Conservation (phyloP, 2,888 invertebrate species). For the Agrotis exclamationis region DNA sequence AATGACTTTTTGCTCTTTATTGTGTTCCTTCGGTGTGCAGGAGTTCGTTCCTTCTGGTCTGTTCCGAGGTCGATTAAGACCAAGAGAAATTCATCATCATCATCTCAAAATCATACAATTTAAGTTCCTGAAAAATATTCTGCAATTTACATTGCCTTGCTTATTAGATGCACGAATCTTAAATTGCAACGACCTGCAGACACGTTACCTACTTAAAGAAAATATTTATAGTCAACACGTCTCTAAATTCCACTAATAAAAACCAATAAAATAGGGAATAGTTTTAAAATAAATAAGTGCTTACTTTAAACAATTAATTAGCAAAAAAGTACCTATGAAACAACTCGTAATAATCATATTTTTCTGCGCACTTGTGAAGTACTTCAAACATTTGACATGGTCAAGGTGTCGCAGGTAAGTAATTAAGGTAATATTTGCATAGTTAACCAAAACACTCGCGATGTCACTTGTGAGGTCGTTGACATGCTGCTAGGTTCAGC, state of each 20-base stretch:
- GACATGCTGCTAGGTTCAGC: slow-evolving; percentile 57
- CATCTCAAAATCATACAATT: no score
- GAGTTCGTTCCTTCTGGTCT: no score
- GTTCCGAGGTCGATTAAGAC: no score
- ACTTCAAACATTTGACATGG: slow-evolving; percentile 36
- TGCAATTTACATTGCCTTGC: not conserved
- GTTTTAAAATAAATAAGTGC: not conserved
- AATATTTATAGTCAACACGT: no score
- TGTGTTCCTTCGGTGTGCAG: no score
- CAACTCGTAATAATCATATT: slow-evolving; percentile 8
- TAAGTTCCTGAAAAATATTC: not conserved
- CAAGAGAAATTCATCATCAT: no score
- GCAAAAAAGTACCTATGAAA: not conserved
- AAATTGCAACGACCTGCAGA: not conserved
- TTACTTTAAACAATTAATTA: slow-evolving; percentile 6
- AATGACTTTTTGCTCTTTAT: no score
- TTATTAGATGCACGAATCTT: not conserved
- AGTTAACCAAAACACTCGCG: slow-evolving; percentile 55
- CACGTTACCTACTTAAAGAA: no score
- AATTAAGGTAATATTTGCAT: slow-evolving; percentile 48
- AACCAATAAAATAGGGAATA: not conserved
- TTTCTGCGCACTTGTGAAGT: slow-evolving; percentile 33
- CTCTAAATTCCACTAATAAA: no score
- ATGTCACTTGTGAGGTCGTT: slow-evolving; percentile 60
- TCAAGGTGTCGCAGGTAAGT: slow-evolving; percentile 36